phyloP scores from a whole-genome alignment of 2,888 invertebrate species.

The Notodonta dromedarius region DNA sequence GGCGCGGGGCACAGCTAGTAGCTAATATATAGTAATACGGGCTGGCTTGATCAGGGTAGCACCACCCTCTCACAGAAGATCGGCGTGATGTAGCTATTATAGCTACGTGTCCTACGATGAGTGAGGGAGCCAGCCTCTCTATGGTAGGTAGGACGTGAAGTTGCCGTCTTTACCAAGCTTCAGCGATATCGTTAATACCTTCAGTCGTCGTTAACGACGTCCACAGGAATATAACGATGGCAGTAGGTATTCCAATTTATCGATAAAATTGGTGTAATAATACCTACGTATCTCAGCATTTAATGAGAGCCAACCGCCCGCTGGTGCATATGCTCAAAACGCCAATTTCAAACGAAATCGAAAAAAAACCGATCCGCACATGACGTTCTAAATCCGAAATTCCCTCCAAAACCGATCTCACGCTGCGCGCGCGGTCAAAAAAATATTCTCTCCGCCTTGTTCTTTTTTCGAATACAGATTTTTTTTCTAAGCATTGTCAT shows the following conservation, averaged over 20 bases:
- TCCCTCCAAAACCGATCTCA: constrained; percentile 80
- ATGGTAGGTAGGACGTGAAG: too few species aligned
- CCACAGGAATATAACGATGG: too few species aligned
- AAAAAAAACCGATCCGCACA: constrained; percentile 63
- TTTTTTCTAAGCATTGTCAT: constrained; percentile 55
- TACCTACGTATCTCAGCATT: constrained; percentile 26
- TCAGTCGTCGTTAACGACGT: too few species aligned
- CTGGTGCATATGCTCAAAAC: constrained; percentile 38
- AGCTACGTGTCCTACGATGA: too few species aligned
- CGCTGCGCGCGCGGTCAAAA: constrained; percentile 71
- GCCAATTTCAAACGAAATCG: constrained; percentile 45
- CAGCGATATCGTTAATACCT: too few species aligned
- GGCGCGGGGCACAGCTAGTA: too few species aligned
- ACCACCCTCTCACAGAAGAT: too few species aligned
- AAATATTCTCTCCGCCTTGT: constrained; percentile 53
- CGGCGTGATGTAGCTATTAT: too few species aligned
- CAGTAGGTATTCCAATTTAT: constrained; percentile 8
- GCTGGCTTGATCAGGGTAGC: too few species aligned
- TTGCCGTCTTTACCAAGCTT: too few species aligned
- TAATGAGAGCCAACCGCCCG: constrained; percentile 40
- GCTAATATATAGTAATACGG: too few species aligned
- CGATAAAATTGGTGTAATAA: constrained; percentile 23
- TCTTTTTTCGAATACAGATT: constrained; percentile 68
- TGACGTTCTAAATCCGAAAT: constrained; percentile 79
- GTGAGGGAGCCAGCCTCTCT: too few species aligned